A percentile compares a stretch with the other conserved stretches of the same genome.
phyloP scores from a whole-genome alignment of 23 tunicate genomes.

The Corella eumyota region DNA sequence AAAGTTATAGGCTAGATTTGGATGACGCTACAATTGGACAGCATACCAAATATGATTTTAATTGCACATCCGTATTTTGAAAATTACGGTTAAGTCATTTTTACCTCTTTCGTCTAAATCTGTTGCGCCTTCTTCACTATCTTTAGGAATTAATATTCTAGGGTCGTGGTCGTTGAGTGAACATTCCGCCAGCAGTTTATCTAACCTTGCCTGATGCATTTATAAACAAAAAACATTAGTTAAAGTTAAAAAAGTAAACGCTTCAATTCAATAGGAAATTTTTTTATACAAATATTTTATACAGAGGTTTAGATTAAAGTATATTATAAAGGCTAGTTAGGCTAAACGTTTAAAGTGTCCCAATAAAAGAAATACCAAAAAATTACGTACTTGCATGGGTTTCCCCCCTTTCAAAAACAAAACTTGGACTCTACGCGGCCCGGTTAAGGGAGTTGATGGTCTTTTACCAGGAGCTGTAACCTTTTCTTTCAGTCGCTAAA shows the following conservation, averaged over 20 bases:
- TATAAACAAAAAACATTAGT: too few species aligned
- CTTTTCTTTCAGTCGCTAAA: conserved; percentile 75
- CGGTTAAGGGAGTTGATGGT: conserved; percentile 73
- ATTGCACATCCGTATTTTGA: too few species aligned
- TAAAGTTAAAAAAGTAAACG: too few species aligned
- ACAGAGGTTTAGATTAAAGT: too few species aligned
- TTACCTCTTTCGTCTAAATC: conserved; percentile 82
- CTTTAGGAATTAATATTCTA: conserved; percentile 13
- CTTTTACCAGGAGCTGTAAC: conserved; percentile 56
- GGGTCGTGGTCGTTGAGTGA: conserved; percentile 52
- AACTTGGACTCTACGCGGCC: conserved; percentile 78
- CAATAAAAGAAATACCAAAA: too few species aligned
- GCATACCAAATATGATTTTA: too few species aligned
- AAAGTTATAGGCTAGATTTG: too few species aligned
- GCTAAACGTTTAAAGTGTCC: too few species aligned
- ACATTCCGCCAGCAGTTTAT: conserved; percentile 35
- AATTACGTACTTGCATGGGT: conserved; percentile 33
- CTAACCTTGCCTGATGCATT: conserved; percentile 32
- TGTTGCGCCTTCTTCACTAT: conserved; percentile 30
- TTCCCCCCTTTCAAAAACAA: conserved; percentile 70
- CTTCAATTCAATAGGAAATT: too few species aligned
- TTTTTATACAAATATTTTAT: too few species aligned
- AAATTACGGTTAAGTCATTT: neutral
- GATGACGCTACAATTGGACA: neutral
- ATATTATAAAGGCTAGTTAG: too few species aligned